A percentile compares a stretch with the other conserved stretches of the same genome.
Conservation (phyloP, 2,888 invertebrate species). For the Cheilosia grossa region DNA sequence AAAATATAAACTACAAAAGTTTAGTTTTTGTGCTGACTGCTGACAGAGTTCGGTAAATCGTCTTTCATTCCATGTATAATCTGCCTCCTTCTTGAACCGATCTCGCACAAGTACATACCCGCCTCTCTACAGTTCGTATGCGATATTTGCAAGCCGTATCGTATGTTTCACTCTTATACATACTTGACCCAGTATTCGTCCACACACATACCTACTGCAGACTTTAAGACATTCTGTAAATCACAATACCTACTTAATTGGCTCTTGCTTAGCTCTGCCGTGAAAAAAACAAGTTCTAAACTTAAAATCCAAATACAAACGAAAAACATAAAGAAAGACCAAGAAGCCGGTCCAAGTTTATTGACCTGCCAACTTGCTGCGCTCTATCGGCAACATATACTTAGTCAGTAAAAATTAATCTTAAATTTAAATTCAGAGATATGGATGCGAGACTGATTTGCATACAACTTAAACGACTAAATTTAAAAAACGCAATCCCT, state of each 20-base stretch:
- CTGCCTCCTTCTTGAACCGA: too few relatives aligned
- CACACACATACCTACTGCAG: not conserved
- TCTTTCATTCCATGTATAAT: too few relatives aligned
- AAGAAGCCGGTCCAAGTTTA: conserved; percentile 75
- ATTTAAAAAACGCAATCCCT: conserved; percentile 81
- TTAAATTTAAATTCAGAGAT: conserved; percentile 28
- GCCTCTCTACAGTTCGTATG: not conserved
- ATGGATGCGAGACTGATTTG: not conserved
- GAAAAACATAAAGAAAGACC: conserved; percentile 18
- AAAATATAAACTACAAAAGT: too few relatives aligned
- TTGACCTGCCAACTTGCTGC: conserved; percentile 76
- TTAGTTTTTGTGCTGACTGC: too few relatives aligned
- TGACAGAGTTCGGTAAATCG: too few relatives aligned
- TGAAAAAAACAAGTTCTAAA: conserved; percentile 38
- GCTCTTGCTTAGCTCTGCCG: conserved; percentile 6
- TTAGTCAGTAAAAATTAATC: conserved; percentile 24
- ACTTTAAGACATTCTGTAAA: not conserved
- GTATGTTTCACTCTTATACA: not conserved
- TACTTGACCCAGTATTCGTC: conserved; percentile 16
- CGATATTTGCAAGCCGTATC: not conserved
- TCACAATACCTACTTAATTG: conserved; percentile 11
- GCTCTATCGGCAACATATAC: conserved; percentile 10
- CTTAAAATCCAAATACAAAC: conserved; percentile 8
- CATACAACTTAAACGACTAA: conserved; percentile 74
- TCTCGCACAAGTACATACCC: too few relatives aligned